Percentiles rank a stretch among this genome's conserved stretches.
phyloP scores from a whole-genome alignment of 2,888 invertebrate genomes.

The Chironomus riparius region DNA sequence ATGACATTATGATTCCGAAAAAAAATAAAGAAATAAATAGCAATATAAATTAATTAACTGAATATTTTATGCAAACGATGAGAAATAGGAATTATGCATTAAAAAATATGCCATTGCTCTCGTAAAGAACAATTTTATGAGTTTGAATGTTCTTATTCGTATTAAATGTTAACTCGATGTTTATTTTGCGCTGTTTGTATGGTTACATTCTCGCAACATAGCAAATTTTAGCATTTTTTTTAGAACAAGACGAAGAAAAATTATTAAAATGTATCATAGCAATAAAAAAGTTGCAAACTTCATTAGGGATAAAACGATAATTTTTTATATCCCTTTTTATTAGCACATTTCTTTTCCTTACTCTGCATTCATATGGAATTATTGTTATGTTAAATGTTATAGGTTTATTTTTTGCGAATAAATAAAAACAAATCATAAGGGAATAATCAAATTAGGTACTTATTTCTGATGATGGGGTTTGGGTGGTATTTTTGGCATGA shows the following conservation, averaged over 20 bases:
- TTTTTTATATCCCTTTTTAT: too few relatives aligned
- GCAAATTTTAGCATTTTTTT: neutral
- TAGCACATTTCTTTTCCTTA: too few relatives aligned
- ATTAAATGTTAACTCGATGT: neutral
- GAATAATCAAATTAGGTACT: too few relatives aligned
- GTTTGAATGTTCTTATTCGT: neutral
- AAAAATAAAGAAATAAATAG: neutral
- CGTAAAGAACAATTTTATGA: neutral
- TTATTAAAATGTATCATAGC: conserved; percentile 9
- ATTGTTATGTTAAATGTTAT: too few relatives aligned
- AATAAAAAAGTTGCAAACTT: conserved; percentile 17
- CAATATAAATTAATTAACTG: conserved; percentile 12
- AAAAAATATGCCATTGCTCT: neutral
- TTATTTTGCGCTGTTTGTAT: too few relatives aligned
- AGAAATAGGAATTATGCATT: neutral
- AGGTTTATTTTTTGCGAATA: too few relatives aligned
- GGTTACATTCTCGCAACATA: neutral
- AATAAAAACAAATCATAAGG: too few relatives aligned
- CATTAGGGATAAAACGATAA: neutral
- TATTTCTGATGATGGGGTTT: too few relatives aligned
- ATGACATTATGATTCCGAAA: neutral
- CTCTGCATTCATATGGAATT: too few relatives aligned
- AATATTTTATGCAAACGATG: conserved; percentile 15
- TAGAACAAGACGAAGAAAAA: neutral
- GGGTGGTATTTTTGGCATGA: too few relatives aligned